Percentiles rank a stretch among this genome's conserved stretches.
Evolutionary conservation across 2,113 vertebrate genomes (phyloP).

Genomic region (Nothocercus nigrocapillus): DNA sequence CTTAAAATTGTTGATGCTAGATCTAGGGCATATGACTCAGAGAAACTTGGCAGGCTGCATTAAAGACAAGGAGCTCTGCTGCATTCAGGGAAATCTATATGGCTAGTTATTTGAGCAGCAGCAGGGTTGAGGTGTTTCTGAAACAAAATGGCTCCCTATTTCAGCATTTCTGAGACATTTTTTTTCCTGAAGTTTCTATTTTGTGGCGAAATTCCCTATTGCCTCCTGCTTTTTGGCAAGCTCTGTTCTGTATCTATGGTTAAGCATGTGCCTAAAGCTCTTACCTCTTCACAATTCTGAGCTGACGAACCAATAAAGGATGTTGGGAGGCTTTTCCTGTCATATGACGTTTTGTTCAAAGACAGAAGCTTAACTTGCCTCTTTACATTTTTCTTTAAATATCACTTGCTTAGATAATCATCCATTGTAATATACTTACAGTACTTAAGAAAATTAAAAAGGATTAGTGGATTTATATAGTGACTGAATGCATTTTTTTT

Average conservation of each 20-base stretch:
- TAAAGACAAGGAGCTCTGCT: not conserved
- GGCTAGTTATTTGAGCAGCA: not conserved
- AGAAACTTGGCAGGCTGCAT: rapidly evolving
- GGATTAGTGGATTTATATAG: not conserved
- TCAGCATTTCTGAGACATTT: not conserved
- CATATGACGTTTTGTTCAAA: not conserved
- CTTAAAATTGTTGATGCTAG: not conserved
- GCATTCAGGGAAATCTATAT: not conserved
- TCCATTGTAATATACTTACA: not conserved
- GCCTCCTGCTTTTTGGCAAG: not conserved
- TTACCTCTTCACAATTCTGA: not conserved
- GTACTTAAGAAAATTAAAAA: not conserved
- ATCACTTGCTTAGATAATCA: not conserved
- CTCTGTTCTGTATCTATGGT: not conserved
- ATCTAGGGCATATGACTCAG: not conserved
- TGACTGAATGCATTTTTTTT: not conserved
- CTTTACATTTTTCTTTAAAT: not conserved
- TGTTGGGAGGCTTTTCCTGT: not conserved
- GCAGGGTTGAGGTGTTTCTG: not conserved
- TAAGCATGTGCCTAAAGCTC: not conserved
- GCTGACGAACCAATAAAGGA: not conserved
- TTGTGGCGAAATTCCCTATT: not conserved
- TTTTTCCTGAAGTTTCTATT: not conserved
- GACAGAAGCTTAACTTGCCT: not conserved
- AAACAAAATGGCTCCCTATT: not conserved